Evolutionary conservation across 1,140 invertebrate genomes (phyloP).

Genomic region (Scaptodrosophila lebanonensis): DNA sequence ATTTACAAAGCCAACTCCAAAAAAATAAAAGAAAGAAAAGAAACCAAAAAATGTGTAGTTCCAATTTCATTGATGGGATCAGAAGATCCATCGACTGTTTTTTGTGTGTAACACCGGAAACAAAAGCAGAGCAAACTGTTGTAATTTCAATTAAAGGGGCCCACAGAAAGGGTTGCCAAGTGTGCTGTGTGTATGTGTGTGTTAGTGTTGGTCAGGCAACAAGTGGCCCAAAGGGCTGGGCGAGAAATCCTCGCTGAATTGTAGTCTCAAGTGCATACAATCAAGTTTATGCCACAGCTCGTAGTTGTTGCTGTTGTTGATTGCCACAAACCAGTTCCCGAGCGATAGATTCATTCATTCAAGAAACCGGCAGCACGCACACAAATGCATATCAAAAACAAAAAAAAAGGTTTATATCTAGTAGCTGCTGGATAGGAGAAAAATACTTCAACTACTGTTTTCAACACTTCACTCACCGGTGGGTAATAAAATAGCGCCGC

Average conservation of each 20-base stretch:
- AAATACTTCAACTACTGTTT: constrained; percentile 72
- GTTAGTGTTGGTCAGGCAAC: constrained; percentile 6
- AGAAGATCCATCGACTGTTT: not conserved
- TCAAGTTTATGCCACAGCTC: no score
- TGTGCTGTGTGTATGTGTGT: constrained; percentile 3
- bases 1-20: constrained; percentile 32
- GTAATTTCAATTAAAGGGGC: constrained; percentile 63
- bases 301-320: constrained; percentile 36
- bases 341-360: constrained; percentile 50
- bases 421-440: constrained; percentile 30
- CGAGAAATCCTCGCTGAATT: constrained; percentile 29
- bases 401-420: constrained; percentile 51
- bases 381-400: not conserved
- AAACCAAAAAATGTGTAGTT: constrained; percentile 35
- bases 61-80: not conserved
- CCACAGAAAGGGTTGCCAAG: constrained; percentile 41
- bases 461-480: constrained; percentile 71
- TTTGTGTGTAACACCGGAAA: constrained; percentile 55
- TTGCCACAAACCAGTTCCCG: constrained; percentile 55
- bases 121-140: constrained; percentile 60
- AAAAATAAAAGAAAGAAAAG: constrained; percentile 34
- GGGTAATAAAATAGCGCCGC: constrained; percentile 65
- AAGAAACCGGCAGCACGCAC: constrained; percentile 60
- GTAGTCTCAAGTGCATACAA: no score
- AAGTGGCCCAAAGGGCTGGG: not conserved